Conservation (phyloP, 1,140 invertebrate genomes). For the Megathymus violae region DNA sequence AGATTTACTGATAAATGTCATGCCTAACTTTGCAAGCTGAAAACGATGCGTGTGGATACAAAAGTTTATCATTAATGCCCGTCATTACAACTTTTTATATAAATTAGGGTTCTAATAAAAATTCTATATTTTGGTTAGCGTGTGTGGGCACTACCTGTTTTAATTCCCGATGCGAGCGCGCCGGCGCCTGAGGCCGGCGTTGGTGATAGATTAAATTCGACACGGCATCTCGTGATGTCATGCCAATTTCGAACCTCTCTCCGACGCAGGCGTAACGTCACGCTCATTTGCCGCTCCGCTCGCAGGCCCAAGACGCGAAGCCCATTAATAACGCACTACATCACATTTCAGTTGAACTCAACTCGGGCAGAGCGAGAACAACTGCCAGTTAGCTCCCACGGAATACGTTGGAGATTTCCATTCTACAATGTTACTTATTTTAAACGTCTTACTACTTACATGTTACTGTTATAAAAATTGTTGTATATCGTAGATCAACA, state of each 20-base stretch:
- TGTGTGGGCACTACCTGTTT: conserved; percentile 74
- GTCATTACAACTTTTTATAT: conserved; percentile 56
- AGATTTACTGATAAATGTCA: too few relatives aligned
- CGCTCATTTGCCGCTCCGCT: conserved; percentile 68
- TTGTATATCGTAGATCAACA: background rate
- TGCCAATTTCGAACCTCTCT: conserved; percentile 70
- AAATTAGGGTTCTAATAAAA: conserved; percentile 55
- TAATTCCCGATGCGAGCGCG: conserved; percentile 46
- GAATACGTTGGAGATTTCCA: too few relatives aligned
- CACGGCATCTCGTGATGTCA: conserved; percentile 78
- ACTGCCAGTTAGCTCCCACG: background rate
- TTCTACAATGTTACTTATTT: too few relatives aligned
- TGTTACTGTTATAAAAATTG: too few relatives aligned
- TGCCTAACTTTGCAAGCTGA: too few relatives aligned
- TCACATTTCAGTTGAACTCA: conserved; percentile 31
- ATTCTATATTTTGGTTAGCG: conserved; percentile 51
- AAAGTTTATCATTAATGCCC: conserved; percentile 43
- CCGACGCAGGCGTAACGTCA: conserved; percentile 62
- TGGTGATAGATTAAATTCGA: conserved; percentile 82
- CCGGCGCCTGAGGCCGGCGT: conserved; percentile 66
- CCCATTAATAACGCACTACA: conserved; percentile 54
- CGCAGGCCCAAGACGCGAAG: conserved; percentile 48
- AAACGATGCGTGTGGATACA: conserved; percentile 33
- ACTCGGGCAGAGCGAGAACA: conserved; percentile 1
- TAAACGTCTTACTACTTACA: too few relatives aligned